Evolutionary conservation across 2,113 vertebrate genomes (phyloP).

Genomic region (Antechinus stuartii): DNA sequence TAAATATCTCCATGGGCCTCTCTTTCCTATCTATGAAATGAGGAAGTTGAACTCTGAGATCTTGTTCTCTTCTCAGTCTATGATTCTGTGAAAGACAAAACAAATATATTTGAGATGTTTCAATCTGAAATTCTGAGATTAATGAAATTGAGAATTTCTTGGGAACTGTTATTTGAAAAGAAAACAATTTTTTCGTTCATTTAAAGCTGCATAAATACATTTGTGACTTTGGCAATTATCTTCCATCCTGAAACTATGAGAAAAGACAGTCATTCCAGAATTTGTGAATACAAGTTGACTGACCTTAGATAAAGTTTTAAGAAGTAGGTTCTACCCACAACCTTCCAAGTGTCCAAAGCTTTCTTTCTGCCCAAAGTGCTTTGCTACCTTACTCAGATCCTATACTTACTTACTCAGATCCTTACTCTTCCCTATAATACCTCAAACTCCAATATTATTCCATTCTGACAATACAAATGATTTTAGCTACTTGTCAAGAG

Average conservation of each 20-base stretch:
- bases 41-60: slow-evolving; percentile 7
- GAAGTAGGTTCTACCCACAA: no score
- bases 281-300: no score
- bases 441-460: slow-evolving; percentile 30
- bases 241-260: not conserved
- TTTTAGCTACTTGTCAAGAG: not conserved
- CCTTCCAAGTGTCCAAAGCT: no score
- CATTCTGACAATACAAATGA: slow-evolving; percentile 26
- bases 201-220: slow-evolving; percentile 7
- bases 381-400: not conserved
- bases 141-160: not conserved
- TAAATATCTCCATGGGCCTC: no score
- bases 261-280: not conserved
- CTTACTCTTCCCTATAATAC: slow-evolving; percentile 10
- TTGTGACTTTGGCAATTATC: not conserved
- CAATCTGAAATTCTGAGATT: slow-evolving; percentile 35
- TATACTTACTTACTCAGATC: not conserved
- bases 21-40: not conserved
- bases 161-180: not conserved
- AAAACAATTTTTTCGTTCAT: slow-evolving; percentile 22
- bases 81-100: no score
- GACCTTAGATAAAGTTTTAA: no score
- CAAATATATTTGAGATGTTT: slow-evolving; percentile 7
- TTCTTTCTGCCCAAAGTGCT: no score
- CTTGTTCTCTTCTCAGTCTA: no score